Evolutionary conservation across 2,113 vertebrate species (phyloP), one percentile per base, ranked within the genome.

Genomic region (Malurus melanocephalus): DNA sequence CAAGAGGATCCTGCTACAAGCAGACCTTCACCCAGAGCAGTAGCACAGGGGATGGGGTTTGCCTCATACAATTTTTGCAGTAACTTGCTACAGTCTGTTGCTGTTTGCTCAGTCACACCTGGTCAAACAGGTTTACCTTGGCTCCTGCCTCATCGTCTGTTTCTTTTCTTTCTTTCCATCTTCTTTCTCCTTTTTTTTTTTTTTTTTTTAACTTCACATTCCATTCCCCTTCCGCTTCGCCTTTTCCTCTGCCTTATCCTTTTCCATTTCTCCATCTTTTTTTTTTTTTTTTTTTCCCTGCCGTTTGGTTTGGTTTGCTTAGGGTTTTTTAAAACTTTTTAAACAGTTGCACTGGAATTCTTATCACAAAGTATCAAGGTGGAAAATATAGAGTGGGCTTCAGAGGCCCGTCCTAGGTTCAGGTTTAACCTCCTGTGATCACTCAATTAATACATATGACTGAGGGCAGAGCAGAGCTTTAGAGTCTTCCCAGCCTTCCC

Each of bases 111-210:
- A 64, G 72, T 90, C 6, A 1, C 61, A 91, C 49, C 94, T 67
- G 3, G 91, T 89, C 82, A 85, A 74, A 95, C 93, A 92, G 89
- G 92, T 92, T 96, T 89, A 55, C 15, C 2, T 42, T 89, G 45
- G 89, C 67, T 89, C 49, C 79, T 65, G 38, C 45, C 53, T 85
- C 64, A 48, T 82, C 16, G 8, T 69, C 61, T 67, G 8, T 30
- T 38, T n/a, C 6, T 10, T 27, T 49, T 32, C 0, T 10, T 9
- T n/a, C 5, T 32, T 26, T 18, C 1, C 4, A 18, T 21, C 7
- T 5, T 9, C 6, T 22, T 32, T 19, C 2, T 7, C 24, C 8
- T 13, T 7, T 55, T 17, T 30, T 15, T 10, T 24, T 9, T 5
- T 32, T 6, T 24, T 13, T 19, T 16, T 18, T 14, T n/a, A n/a